These are phyloP conservation scores for Eucidaris tribuloides DNA, from an alignment of 35 echinoderm and acorn worm species.

Conservation along the genomic window DNA sequence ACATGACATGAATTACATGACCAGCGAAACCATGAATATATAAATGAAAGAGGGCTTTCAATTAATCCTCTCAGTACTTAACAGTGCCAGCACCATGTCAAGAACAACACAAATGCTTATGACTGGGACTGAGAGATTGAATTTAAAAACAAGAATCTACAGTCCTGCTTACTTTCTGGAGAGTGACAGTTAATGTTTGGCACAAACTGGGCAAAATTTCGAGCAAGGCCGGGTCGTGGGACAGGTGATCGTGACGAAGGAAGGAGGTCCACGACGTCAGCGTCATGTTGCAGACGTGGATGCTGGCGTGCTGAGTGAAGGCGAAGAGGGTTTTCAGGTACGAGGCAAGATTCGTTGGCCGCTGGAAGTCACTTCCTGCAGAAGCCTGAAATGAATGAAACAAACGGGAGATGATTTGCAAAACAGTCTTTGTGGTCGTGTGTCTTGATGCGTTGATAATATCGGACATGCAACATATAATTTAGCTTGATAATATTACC, in stretches of 20 bases:
- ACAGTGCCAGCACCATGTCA: too few relatives aligned
- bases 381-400: constrained; percentile 30
- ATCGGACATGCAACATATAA: too few relatives aligned
- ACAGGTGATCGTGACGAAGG: constrained; percentile 60
- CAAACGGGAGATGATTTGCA: background rate
- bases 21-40: too few relatives aligned
- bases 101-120: too few relatives aligned
- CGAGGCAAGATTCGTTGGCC: constrained; percentile 44
- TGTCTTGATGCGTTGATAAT: too few relatives aligned
- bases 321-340: constrained; percentile 67
- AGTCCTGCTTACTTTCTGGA: constrained; percentile 57
- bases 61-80: too few relatives aligned
- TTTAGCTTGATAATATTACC: too few relatives aligned
- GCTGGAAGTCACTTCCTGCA: constrained; percentile 35
- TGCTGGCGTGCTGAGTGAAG: constrained; percentile 83
- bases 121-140: too few relatives aligned
- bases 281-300: constrained; percentile 78
- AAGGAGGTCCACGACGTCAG: constrained; percentile 48
- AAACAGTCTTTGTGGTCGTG: background rate
- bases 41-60: too few relatives aligned
- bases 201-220: constrained; percentile 61
- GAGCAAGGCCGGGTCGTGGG: constrained; percentile 25
- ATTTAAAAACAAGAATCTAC: too few relatives aligned
- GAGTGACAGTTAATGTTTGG: constrained; percentile 52
- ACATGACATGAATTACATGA: too few relatives aligned